These are phyloP conservation scores for Balearica regulorum DNA, from an alignment of 2,797 vertebrate genomes.

Conservation along the genomic window DNA sequence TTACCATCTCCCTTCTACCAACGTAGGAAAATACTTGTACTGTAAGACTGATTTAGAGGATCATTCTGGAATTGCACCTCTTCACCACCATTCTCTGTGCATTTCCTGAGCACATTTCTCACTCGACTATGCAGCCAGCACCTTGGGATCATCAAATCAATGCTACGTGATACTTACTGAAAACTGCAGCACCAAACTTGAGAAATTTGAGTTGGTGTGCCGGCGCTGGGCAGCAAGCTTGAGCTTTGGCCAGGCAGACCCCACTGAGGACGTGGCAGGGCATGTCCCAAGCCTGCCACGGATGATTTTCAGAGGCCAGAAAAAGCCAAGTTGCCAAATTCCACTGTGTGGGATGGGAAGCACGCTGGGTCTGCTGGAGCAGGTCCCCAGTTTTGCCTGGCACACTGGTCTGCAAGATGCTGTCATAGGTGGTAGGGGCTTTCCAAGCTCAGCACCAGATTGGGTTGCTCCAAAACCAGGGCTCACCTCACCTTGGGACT, in stretches of 20 bases:
- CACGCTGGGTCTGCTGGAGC: rapidly evolving
- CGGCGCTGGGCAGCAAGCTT: rapidly evolving
- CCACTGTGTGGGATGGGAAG: neutral
- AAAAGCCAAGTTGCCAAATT: rapidly evolving
- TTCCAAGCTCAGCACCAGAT: neutral
- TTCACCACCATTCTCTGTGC: neutral
- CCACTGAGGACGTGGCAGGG: neutral
- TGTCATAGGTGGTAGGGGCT: neutral
- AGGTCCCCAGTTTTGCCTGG: neutral
- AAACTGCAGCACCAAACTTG: neutral
- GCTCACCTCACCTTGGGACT: neutral
- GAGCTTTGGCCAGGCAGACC: neutral
- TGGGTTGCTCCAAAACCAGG: neutral
- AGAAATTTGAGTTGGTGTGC: neutral
- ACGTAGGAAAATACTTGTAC: neutral
- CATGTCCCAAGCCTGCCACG: rapidly evolving
- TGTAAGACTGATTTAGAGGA: neutral
- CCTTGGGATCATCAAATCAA: neutral
- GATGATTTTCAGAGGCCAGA: neutral
- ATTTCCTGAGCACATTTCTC: neutral
- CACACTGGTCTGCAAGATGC: neutral
- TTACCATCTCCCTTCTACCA: neutral
- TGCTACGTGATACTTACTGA: neutral
- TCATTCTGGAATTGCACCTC: neutral
- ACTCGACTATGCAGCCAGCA: neutral